Base-by-base conservation (phyloP, 64 coral and sea anemone species). In the Dendronephthya gigantea region DNA sequence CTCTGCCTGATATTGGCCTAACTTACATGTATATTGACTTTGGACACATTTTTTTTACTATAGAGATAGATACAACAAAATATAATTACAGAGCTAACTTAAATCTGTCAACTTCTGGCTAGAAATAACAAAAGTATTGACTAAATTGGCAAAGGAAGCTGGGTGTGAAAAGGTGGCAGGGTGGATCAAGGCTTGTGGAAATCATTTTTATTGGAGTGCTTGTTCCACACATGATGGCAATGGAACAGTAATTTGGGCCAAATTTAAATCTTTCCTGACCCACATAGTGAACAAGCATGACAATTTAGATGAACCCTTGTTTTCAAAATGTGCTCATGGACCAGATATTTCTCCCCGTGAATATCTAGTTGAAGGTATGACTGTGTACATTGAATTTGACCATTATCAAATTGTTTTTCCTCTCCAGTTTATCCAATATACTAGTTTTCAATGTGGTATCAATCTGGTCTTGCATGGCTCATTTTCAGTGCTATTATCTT, bases 121-220 rank as follows among this genome's bases (percentile, higher is more conserved):
- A 66, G 58, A 66, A 14, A 66, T 66, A 66, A 66, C 58, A 66
- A 66, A 66, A n/a, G 58, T 66, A 66, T 6, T 66, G 58, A 66
- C 58, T 17, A 66, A 66, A 30, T 3, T 66, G 58, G 5, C 58
- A 66, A 66, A 66, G 58, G 58, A 66, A 66, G 58, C 4, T 66
- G 58, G 58, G 14, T 66, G 58, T 14, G 58, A 66, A 66, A 14
- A 14, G 14, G 58, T 66, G 58, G 14, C 58, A 66, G 58, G 14
- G 58, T 66, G 58, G 58, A 66, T 66, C 5, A 66, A 66, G 29
- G 4, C 58, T 66, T 66, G 58, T 66, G 58, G 58, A 5, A 66
- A 66, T 66, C 58, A 66, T 66, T 66, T 66, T 66, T 66, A 66
- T 66, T 66, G 58, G 58, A 66, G 58, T 66, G 58, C 58, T 66